A percentile compares a stretch with the other conserved stretches of the same genome.
Conservation (phyloP, 2,888 invertebrate species). For the Cartodere bifasciata region DNA sequence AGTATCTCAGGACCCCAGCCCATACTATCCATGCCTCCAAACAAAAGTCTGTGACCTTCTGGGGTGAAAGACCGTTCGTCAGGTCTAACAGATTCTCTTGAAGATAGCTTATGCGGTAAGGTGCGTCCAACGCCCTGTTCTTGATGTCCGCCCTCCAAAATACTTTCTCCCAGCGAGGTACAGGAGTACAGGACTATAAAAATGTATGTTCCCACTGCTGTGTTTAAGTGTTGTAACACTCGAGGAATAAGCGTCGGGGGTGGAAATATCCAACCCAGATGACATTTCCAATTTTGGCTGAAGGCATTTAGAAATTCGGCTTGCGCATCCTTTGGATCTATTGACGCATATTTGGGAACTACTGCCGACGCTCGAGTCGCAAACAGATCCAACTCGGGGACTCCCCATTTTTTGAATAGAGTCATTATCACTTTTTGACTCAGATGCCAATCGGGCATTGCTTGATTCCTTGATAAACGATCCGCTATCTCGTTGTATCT, state of each 20-base stretch:
- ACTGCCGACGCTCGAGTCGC: slow-evolving; percentile 13
- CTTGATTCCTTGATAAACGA: slow-evolving; percentile 15
- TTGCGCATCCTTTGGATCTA: too few species aligned
- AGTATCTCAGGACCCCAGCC: neutral
- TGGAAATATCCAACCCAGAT: slow-evolving; percentile 21
- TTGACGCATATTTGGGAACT: slow-evolving; percentile 11
- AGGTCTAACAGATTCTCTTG: slow-evolving; percentile 10
- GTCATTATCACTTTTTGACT: slow-evolving; percentile 5
- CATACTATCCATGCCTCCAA: slow-evolving; percentile 7
- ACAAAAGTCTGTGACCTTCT: slow-evolving; percentile 7
- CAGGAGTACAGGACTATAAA: slow-evolving; percentile 18
- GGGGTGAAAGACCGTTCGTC: slow-evolving; percentile 6
- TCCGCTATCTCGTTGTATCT: slow-evolving; percentile 15
- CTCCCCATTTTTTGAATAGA: slow-evolving; percentile 12
- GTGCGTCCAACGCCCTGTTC: slow-evolving; percentile 19
- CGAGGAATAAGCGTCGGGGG: slow-evolving; percentile 21
- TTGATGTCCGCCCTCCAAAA: slow-evolving; percentile 24
- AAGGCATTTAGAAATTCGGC: neutral
- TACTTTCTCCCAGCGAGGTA: slow-evolving; percentile 17
- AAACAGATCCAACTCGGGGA: slow-evolving; percentile 14
- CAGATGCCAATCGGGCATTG: slow-evolving; percentile 5
- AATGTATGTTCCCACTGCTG: slow-evolving; percentile 17
- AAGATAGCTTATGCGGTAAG: slow-evolving; percentile 11
- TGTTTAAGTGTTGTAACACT: slow-evolving; percentile 19
- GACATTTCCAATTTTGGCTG: neutral